These are phyloP conservation scores for Mongoloraphidia duomilia DNA, from an alignment of 2,888 invertebrate genomes.

Conservation along the genomic window DNA sequence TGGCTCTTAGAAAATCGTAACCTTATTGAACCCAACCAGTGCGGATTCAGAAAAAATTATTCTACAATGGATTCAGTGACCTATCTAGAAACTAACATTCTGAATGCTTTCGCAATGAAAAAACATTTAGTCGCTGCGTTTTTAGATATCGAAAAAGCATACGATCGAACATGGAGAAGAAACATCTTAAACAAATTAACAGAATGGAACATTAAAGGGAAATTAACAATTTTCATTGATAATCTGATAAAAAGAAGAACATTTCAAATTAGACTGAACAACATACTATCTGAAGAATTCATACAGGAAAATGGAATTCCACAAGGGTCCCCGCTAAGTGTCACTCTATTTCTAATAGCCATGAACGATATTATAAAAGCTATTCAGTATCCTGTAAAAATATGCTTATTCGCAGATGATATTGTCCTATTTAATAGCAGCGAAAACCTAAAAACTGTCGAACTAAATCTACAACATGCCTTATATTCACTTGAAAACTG, in stretches of 20 bases:
- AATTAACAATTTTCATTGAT: not conserved
- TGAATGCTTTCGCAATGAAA: not conserved
- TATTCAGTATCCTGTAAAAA: constrained; percentile 5
- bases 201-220: not conserved
- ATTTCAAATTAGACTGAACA: constrained; percentile 5
- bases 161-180: not conserved
- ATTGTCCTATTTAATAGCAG: constrained; percentile 7
- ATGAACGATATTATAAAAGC: constrained; percentile 9
- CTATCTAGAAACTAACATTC: not conserved
- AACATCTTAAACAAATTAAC: not conserved
- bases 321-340: constrained; percentile 13
- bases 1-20: not conserved
- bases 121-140: not conserved
- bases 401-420: constrained; percentile 12
- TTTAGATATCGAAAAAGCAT: not conserved
- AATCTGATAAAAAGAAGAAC: constrained; percentile 3
- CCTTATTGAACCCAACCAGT: not conserved
- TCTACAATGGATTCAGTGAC: not conserved
- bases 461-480: constrained; percentile 6
- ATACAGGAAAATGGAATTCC: constrained; percentile 10
- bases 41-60: not conserved
- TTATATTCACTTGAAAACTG: constrained; percentile 7
- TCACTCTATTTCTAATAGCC: constrained; percentile 12
- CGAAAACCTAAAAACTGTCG: constrained; percentile 5
- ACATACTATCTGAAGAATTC: not conserved